Evolutionary conservation across 2,797 vertebrate genomes (phyloP).

Genomic region (Catostomus latipinnis): DNA sequence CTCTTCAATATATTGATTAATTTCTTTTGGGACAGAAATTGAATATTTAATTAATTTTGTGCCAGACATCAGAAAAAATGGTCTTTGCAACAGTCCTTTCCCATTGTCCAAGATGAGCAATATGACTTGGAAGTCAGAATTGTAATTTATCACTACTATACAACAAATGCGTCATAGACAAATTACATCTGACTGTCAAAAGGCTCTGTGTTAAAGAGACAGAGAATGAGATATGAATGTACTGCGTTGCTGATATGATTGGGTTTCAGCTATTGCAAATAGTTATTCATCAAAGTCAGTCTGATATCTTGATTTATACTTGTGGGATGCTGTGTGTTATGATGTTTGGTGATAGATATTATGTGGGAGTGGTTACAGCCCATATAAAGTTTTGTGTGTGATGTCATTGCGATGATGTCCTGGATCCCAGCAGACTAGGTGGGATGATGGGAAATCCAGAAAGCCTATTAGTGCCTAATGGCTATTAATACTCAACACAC

Average conservation of each 20-base stretch:
- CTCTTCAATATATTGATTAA: background rate
- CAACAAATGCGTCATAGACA: too few species aligned
- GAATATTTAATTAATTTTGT: background rate
- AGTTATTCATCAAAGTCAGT: background rate
- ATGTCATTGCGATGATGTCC: conserved; percentile 37
- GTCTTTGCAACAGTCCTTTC: background rate
- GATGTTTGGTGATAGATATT: background rate
- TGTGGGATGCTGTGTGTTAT: background rate
- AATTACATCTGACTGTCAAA: too few species aligned
- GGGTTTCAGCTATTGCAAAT: background rate
- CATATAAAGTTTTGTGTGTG: background rate
- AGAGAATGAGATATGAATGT: too few species aligned
- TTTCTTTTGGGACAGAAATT: background rate
- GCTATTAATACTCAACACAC: background rate
- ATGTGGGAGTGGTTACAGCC: background rate
- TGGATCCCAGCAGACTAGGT: conserved; percentile 74
- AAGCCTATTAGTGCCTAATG: conserved; percentile 77
- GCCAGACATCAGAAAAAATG: background rate
- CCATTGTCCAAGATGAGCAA: too few species aligned
- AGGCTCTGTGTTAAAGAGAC: too few species aligned
- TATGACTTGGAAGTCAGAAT: too few species aligned
- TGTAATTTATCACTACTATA: too few species aligned
- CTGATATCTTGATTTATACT: background rate
- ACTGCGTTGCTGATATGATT: too few species aligned
- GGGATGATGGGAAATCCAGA: conserved; percentile 77